Evolutionary conservation across 2,888 invertebrate species (phyloP).

Genomic region (Acrobasis consociella): DNA sequence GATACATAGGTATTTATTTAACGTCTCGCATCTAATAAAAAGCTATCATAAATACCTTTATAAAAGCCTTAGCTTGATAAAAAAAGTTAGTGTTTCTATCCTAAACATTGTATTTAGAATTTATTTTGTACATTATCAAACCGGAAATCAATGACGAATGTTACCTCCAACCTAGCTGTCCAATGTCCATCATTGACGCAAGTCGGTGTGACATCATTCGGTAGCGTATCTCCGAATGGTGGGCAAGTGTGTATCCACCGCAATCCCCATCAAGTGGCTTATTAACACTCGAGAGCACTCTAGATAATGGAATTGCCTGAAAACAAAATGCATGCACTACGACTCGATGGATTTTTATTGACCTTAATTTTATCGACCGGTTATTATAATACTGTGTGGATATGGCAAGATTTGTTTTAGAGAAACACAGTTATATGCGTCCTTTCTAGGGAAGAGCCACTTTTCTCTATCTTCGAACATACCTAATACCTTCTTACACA

Average conservation of each 20-base stretch:
- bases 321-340: slow-evolving; percentile 49
- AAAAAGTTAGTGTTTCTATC: too few species aligned
- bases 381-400: slow-evolving; percentile 3
- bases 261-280: slow-evolving; percentile 66
- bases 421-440: too few species aligned
- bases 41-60: too few species aligned
- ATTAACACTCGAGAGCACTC: slow-evolving; percentile 76
- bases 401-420: not conserved
- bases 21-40: too few species aligned
- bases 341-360: slow-evolving; percentile 32
- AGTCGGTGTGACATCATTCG: slow-evolving; percentile 57
- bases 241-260: slow-evolving; percentile 61
- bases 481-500: too few species aligned
- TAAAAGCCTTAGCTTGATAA: too few species aligned
- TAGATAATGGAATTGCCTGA: slow-evolving; percentile 75
- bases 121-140: not conserved
- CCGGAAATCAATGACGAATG: not conserved
- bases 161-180: not conserved
- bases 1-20: too few species aligned
- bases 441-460: too few species aligned
- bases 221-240: slow-evolving; percentile 54
- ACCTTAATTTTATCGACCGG: slow-evolving; percentile 25
- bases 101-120: too few species aligned
- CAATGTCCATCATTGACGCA: slow-evolving; percentile 52
- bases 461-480: too few species aligned